These are phyloP conservation scores for Epizoanthus illoricatus DNA, from an alignment of 92 coral and sea anemone genomes.

Conservation along the genomic window DNA sequence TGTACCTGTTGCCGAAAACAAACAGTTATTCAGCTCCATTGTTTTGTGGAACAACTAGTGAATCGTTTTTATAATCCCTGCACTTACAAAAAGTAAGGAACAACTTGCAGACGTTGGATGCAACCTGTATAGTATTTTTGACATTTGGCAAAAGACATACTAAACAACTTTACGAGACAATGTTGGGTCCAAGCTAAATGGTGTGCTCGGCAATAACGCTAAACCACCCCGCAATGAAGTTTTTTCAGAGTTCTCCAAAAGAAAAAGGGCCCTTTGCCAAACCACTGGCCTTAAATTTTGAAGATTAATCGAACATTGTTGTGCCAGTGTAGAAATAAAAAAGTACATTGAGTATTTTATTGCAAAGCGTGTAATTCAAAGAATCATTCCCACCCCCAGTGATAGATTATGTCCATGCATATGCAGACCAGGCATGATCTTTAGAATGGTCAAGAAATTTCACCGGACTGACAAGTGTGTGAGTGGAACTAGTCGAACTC, in stretches of 20 bases:
- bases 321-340: slow-evolving; percentile 18
- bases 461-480: slow-evolving; percentile 2
- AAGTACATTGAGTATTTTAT: slow-evolving; percentile 22
- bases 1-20: neutral
- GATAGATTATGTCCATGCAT: neutral
- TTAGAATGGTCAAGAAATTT: slow-evolving; percentile 30
- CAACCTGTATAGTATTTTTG: neutral
- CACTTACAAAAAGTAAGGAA: neutral
- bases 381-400: slow-evolving; percentile 3
- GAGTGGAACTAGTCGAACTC: slow-evolving; percentile 14
- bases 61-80: slow-evolving; percentile 14
- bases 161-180: too few relatives aligned
- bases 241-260: too few relatives aligned
- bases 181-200: neutral
- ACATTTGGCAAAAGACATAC: too few relatives aligned
- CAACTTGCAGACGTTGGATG: neutral
- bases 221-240: neutral
- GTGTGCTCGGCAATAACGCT: slow-evolving; percentile 18
- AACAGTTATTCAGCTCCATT: too few relatives aligned
- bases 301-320: neutral
- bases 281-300: slow-evolving; percentile 4
- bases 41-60: neutral
- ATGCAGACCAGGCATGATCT: slow-evolving; percentile 34
- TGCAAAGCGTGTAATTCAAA: neutral
- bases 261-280: neutral